Percentiles rank a stretch among this genome's conserved stretches.
These are phyloP conservation scores for Macropus fuliginosus DNA, from an alignment of 2,797 vertebrate species.

Conservation along the genomic window DNA sequence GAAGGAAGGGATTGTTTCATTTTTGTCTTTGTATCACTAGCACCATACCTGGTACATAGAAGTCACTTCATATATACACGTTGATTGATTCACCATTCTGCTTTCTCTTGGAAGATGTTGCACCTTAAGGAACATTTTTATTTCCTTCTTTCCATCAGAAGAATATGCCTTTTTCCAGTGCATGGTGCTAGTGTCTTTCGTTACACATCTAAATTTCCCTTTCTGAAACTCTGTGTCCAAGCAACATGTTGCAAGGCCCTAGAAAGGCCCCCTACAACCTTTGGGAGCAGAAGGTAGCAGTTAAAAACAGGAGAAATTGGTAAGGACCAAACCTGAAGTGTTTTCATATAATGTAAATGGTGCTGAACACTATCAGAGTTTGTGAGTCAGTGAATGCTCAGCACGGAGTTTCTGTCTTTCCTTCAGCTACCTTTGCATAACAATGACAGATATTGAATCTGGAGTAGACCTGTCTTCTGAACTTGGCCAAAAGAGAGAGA, in stretches of 20 bases:
- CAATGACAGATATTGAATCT: conserved; percentile 59
- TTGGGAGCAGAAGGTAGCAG: background rate
- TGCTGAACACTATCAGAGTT: conserved; percentile 64
- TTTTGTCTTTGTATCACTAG: background rate
- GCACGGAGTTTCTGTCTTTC: conserved; percentile 60
- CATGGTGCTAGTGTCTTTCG: background rate
- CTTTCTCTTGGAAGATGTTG: conserved; percentile 29
- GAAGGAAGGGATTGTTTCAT: background rate
- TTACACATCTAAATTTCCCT: background rate
- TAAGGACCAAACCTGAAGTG: conserved; percentile 1
- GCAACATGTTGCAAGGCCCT: background rate
- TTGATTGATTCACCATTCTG: background rate
- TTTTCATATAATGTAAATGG: conserved; percentile 64
- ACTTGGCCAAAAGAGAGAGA: conserved; percentile 7
- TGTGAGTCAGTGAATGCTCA: conserved; percentile 66
- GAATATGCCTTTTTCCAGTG: background rate
- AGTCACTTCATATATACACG: background rate
- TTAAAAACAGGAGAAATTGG: conserved; percentile 40
- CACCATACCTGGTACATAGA: background rate
- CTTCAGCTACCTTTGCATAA: conserved; percentile 63
- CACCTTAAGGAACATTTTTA: background rate
- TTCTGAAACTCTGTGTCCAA: conserved; percentile 16
- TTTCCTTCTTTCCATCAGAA: background rate
- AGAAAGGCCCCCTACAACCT: background rate
- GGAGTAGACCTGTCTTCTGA: conserved; percentile 62